Base-by-base conservation (phyloP, 2,113 vertebrate species). In the Malurus cyaneus region DNA sequence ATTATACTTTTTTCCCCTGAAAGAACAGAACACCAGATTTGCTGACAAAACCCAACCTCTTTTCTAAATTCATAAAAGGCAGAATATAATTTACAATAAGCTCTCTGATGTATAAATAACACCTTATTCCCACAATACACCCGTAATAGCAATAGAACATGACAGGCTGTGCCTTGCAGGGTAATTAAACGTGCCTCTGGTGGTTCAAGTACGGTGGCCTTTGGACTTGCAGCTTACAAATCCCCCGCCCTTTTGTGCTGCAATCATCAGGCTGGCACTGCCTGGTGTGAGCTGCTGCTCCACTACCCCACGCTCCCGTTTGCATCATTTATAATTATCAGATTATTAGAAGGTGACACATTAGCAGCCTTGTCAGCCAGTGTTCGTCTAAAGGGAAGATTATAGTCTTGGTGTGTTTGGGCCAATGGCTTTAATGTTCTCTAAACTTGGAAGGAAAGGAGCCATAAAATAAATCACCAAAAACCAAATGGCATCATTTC, bases 291-390 rank as follows among this genome's bases (percentile, higher is more conserved):
- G 76, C 84, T 95, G 89, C 59, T 86, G 65, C 59, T 88, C 52
- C 36, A 42, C 80, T 74, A 83, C 44, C 94, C 95, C 94, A 91
- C 78, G 50, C 97, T 96, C 71, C 25, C 91, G 79, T 95, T 94
- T 53, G 25, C 95, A 96, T 97, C 94, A 91, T 90, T 97, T 97
- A 91, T 93, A 98, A 98, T 98, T 96, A 97, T 87, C 90, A 88
- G 93, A 91, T 94, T 95, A 97, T 96, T 95, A 97, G 91, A 92
- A 97, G 92, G 93, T 92, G 92, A 96, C 93, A 88, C 88, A 88
- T 93, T 92, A 91, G 94, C 83, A 94, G 73, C 88, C 78, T 29
- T 88, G 93, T 89, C 95, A 96, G 96, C 76, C 86, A 70, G 69
- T 0, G 0, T 76, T 96, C 94, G 94, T 97, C 93, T 72, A 71